Evolutionary conservation across 1,140 invertebrate genomes (phyloP).

Genomic region (Scaptomyza hsui): DNA sequence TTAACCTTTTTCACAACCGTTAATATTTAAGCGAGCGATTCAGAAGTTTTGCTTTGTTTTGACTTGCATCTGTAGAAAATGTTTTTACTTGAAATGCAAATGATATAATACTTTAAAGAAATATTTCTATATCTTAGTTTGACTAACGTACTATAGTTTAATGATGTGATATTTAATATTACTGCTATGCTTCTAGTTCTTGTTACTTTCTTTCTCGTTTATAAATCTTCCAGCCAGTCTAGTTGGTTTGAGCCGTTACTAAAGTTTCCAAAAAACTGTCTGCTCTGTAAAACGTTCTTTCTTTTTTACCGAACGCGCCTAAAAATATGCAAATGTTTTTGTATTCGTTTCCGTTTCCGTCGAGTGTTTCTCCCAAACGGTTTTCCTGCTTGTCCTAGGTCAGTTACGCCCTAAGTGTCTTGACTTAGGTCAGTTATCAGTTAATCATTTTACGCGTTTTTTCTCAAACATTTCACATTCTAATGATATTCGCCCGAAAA

Average conservation of each 20-base stretch:
- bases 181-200: not conserved
- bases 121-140: conserved; percentile 31
- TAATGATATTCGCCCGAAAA: conserved; percentile 1
- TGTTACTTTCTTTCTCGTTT: conserved; percentile 3
- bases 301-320: conserved; percentile 13
- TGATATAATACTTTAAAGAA: conserved; percentile 50
- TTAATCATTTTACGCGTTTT: not conserved
- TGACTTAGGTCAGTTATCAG: conserved; percentile 57
- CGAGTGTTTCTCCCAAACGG: conserved; percentile 2
- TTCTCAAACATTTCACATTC: conserved; percentile 11
- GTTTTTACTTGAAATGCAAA: conserved; percentile 38
- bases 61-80: conserved; percentile 16
- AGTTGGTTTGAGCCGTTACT: not conserved
- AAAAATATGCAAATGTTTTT: conserved; percentile 32
- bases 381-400: conserved; percentile 39
- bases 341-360: conserved; percentile 30
- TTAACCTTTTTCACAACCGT: conserved; percentile 70
- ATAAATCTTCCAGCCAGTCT: conserved; percentile 21
- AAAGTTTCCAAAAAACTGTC: not conserved
- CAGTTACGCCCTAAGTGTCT: conserved; percentile 41
- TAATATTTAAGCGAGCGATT: conserved; percentile 82
- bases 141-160: conserved; percentile 7
- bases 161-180: not conserved
- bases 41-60: conserved; percentile 36
- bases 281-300: conserved; percentile 19